These are phyloP conservation scores for Silurus asotus DNA, from an alignment of 2,113 vertebrate genomes.

Conservation along the genomic window DNA sequence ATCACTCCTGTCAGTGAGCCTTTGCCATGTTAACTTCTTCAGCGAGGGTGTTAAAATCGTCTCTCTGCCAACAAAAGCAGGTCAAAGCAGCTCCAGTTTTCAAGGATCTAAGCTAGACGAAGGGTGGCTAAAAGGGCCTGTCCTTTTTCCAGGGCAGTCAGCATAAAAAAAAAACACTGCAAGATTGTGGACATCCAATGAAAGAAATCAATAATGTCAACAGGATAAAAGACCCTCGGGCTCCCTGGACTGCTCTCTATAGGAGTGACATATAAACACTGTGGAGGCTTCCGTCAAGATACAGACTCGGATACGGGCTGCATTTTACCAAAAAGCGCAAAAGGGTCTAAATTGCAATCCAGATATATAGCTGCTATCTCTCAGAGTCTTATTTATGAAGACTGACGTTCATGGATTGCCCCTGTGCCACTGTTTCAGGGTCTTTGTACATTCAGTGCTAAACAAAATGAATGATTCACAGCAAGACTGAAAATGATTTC, in stretches of 20 bases:
- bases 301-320: not conserved
- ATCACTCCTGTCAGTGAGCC: conserved; percentile 44
- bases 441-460: not conserved
- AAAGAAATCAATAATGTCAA: conserved; percentile 63
- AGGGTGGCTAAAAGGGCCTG: conserved; percentile 49
- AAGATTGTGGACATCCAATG: conserved; percentile 62
- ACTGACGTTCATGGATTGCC: too few species aligned
- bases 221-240: conserved; percentile 51
- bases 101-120: conserved; percentile 51
- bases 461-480: conserved; percentile 4
- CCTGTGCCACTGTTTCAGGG: not conserved
- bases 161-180: conserved; percentile 33
- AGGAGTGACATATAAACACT: conserved; percentile 34
- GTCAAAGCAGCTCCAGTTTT: conserved; percentile 55
- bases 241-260: not conserved
- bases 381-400: not conserved
- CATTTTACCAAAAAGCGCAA: not conserved
- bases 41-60: conserved; percentile 38
- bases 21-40: conserved; percentile 32
- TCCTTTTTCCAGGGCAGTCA: conserved; percentile 58
- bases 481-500: conserved; percentile 41
- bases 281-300: conserved; percentile 4
- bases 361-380: not conserved
- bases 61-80: conserved; percentile 43
- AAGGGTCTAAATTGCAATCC: not conserved